Evolutionary conservation across 2,888 invertebrate species (phyloP).

Genomic region (Chirona hameri): DNA sequence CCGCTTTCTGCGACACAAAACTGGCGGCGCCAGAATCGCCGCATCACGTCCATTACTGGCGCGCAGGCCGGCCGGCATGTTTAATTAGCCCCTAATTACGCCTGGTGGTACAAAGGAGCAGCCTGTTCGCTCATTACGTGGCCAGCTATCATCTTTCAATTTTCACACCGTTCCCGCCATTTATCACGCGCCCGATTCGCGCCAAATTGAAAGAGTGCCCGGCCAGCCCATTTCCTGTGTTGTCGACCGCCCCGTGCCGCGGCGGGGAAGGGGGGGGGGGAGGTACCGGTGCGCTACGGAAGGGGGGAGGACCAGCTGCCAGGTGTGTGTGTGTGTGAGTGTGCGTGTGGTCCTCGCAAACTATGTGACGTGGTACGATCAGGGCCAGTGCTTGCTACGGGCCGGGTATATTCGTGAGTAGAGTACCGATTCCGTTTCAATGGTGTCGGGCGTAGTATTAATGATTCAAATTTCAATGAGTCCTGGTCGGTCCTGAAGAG

Average conservation of each 20-base stretch:
- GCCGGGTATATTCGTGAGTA: too few relatives aligned
- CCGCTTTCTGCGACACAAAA: not conserved
- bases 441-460: too few relatives aligned
- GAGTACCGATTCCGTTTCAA: too few relatives aligned
- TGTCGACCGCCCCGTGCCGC: constrained; percentile 54
- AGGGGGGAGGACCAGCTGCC: not conserved
- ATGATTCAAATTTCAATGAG: too few relatives aligned
- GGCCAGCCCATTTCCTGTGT: constrained; percentile 57
- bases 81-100: constrained; percentile 28
- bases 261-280: constrained; percentile 55
- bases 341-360: not conserved
- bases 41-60: not conserved
- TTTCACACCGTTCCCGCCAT: constrained; percentile 28
- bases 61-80: not conserved
- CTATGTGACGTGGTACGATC: too few relatives aligned
- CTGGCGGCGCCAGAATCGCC: constrained; percentile 7
- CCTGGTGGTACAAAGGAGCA: not conserved
- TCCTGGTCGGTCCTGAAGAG: too few relatives aligned
- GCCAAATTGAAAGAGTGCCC: constrained; percentile 51
- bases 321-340: not conserved
- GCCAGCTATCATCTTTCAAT: constrained; percentile 28
- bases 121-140: constrained; percentile 13
- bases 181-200: constrained; percentile 27
- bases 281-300: not conserved
- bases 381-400: too few relatives aligned